Base-by-base conservation (phyloP, 1,140 invertebrate genomes). In the Sitodiplosis mosellana region DNA sequence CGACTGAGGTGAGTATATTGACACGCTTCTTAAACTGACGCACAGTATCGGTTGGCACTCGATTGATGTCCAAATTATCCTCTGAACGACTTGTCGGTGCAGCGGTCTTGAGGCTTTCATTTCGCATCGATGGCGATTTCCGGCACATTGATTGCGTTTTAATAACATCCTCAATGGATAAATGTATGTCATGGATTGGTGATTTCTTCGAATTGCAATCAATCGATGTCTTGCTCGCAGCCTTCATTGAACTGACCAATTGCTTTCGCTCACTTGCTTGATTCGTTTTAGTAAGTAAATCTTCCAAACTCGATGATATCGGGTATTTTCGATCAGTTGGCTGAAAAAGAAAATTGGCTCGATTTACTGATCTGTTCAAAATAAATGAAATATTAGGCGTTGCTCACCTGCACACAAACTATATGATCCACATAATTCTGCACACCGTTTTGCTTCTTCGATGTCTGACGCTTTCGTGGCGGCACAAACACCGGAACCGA, bases 341-440 rank as follows among this genome's bases (percentile, higher is more conserved):
- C 36, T 38, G 36, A 2, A n/a, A 38, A 3, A 19, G 11, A 11
- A 42, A 40, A n/a, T n/a, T n/a, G n/a, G n/a, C 45, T 14, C 22
- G 20, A 17, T 15, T 36, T 36, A 36, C n/a, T 8, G 34, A n/a
- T 36, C n/a, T 36, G n/a, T n/a, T n/a, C n/a, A n/a, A n/a, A n/a
- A n/a, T n/a, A 43, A 19, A 18, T 21, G 17, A 3, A 40, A 43
- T 19, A 21, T 21, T 33, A 33, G 44, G 2, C 5, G 11, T 22
- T 45, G 17, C n/a, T 51, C 53, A 75, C 73, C 65, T 75, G 72
- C 44, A 74, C 68, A 56, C 64, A 68, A 48, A 74, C 73, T 50
- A 75, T 73, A 51, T 75, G 73, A 52, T 75, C 73, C 15, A 74
- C 73, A 64, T 74, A 72, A 50, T 69, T 70, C 36, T 66, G 60